Evolutionary conservation across 2,888 invertebrate genomes (phyloP).

Genomic region (Zeuzera pyrina): DNA sequence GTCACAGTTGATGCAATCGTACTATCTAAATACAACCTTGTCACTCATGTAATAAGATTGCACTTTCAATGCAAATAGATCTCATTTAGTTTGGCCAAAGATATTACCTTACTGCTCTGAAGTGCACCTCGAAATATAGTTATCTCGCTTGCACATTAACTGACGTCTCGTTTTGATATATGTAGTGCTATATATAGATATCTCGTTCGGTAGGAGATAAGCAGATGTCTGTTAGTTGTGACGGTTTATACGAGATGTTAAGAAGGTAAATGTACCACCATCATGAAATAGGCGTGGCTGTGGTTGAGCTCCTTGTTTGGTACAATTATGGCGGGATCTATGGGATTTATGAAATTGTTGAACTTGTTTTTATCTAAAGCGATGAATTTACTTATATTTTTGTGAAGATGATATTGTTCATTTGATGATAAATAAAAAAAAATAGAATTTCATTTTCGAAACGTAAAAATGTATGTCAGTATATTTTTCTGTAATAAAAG

Average conservation of each 20-base stretch:
- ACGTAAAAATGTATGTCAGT: too few species aligned
- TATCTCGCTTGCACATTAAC: conserved; percentile 50
- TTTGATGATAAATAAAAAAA: too few species aligned
- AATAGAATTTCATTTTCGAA: too few species aligned
- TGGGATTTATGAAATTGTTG: conserved; percentile 7
- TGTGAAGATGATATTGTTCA: too few species aligned
- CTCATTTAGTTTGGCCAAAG: conserved; percentile 36
- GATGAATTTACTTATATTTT: too few species aligned
- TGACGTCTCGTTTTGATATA: conserved; percentile 59
- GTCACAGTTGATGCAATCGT: conserved; percentile 29
- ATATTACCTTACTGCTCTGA: conserved; percentile 39
- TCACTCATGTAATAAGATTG: conserved; percentile 44
- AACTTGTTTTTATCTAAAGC: too few species aligned
- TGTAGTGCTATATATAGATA: conserved; percentile 61
- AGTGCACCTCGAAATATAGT: conserved; percentile 56
- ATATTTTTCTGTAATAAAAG: too few species aligned
- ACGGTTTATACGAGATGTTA: conserved; percentile 42
- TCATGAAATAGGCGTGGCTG: conserved; percentile 67
- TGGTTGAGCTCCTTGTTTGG: conserved; percentile 26
- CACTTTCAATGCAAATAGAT: conserved; percentile 54
- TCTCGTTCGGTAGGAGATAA: conserved; percentile 64
- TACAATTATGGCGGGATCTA: conserved; percentile 31
- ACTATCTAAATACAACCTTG: conserved; percentile 51
- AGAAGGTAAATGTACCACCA: conserved; percentile 52
- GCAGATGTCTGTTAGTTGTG: conserved; percentile 55